phyloP scores from a whole-genome alignment of 2,888 invertebrate species.

The Cremastinae sp. region DNA sequence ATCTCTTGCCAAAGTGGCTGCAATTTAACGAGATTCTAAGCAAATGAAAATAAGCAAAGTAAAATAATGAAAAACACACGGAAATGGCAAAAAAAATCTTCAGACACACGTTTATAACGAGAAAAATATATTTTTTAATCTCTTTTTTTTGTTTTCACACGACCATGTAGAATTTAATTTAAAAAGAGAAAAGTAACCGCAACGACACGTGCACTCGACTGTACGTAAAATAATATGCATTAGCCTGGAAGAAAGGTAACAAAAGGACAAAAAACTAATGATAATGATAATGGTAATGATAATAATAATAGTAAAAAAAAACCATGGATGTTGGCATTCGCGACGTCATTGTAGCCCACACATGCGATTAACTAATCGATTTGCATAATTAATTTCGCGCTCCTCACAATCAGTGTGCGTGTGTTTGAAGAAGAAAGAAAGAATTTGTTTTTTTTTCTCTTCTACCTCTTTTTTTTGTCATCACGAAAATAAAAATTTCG shows the following conservation, averaged over 20 bases:
- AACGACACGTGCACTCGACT: conserved; percentile 43
- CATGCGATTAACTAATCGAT: conserved; percentile 24
- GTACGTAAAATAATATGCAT: conserved; percentile 35
- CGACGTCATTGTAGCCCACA: conserved; percentile 25
- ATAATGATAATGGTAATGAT: not conserved
- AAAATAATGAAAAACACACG: conserved; percentile 14
- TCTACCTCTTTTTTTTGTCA: conserved; percentile 4
- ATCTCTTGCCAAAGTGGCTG: conserved; percentile 63
- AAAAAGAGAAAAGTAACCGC: conserved; percentile 4
- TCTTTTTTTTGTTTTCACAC: conserved; percentile 22
- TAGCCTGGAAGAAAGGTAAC: conserved; percentile 15
- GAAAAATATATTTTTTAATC: conserved; percentile 36
- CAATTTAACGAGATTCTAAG: conserved; percentile 51
- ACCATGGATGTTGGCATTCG: conserved; percentile 30
- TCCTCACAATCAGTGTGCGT: conserved; percentile 31
- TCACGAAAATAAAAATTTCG: conserved; percentile 6
- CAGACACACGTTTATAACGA: conserved; percentile 54
- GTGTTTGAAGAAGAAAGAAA: conserved; percentile 18
- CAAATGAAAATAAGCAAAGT: conserved; percentile 26
- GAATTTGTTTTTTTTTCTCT: not conserved
- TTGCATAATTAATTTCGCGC: conserved; percentile 26
- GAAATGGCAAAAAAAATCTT: conserved; percentile 32
- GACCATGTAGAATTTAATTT: conserved; percentile 47
- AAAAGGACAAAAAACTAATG: conserved; percentile 9
- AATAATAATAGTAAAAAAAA: not conserved